phyloP scores from a whole-genome alignment of 1,140 invertebrate species.

The Caerostris extrusa region DNA sequence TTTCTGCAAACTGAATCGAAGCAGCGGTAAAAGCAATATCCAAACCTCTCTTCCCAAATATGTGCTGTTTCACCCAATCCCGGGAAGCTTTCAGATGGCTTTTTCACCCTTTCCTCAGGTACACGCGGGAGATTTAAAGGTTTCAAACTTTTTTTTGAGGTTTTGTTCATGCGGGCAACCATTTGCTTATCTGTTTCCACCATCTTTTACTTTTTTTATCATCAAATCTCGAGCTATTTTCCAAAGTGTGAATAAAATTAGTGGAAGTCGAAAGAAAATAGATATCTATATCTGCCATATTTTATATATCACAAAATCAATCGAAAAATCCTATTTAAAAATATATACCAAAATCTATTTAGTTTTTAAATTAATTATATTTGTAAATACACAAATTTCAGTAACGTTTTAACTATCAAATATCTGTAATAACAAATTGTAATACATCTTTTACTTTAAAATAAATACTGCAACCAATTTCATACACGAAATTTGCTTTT shows the following conservation, averaged over 20 bases:
- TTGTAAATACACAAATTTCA: too few relatives aligned
- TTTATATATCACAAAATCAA: too few relatives aligned
- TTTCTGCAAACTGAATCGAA: not conserved
- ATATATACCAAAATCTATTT: too few relatives aligned
- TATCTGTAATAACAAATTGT: too few relatives aligned
- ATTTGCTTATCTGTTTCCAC: constrained; percentile 37
- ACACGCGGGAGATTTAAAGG: constrained; percentile 5
- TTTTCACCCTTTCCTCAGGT: constrained; percentile 17
- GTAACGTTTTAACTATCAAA: too few relatives aligned
- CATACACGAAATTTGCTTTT: too few relatives aligned
- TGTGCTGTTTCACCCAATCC: not conserved
- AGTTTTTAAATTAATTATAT: too few relatives aligned
- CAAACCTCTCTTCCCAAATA: constrained; percentile 3
- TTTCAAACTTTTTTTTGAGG: constrained; percentile 15
- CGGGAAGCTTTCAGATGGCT: constrained; percentile 22
- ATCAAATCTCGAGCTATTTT: not conserved
- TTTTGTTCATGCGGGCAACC: constrained; percentile 32
- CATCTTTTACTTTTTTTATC: not conserved
- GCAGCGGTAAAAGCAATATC: not conserved
- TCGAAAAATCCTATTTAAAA: too few relatives aligned
- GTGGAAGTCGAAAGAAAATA: not conserved
- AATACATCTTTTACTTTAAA: too few relatives aligned
- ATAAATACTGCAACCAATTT: too few relatives aligned
- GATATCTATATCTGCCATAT: too few relatives aligned
- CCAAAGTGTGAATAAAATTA: not conserved